Evolutionary conservation across 2,797 vertebrate genomes (phyloP), one percentile per base, ranked within the genome.

Genomic region (Capromys pilorides): DNA sequence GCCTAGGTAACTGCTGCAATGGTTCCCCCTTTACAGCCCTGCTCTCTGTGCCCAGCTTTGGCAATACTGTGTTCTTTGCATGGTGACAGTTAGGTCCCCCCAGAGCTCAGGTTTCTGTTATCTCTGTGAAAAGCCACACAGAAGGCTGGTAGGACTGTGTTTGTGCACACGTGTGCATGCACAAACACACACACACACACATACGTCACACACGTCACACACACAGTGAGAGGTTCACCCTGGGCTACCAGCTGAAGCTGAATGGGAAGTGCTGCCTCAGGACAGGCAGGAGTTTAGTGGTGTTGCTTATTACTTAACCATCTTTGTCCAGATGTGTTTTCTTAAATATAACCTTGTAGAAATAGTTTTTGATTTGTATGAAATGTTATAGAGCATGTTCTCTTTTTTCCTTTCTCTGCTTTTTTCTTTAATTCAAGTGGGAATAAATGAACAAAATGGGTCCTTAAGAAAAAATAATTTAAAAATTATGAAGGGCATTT

Each of bases 91-190:
- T 59, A 59, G 19, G 59, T 61, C 21, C 22, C 22, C 22, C 2
- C 59, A 61, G 59, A 24, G 59, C 59, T 61, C 22, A 24, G 22
- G 22, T 26, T 61, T 24, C 59, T 61, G 59, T 61, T 61, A 61
- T 8, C 22, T 24, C 21, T 26, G 59, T 61, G 21, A 45, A 61
- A 61, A 61, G 59, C 59, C 59, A 61, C 59, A 61, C 21, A 61
- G 59, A 61, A 61, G 59, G 21, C 59, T 61, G 59, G 19, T 22
- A 5, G 19, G 59, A 61, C 19, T 7, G 9, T 22, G 26, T 61
- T 61, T 61, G 59, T 61, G 59, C 57, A 21, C 51, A 54, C 51
- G 51, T 54, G 51, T 14, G 51, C 51, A 12, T 98, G 99, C 4
- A 19, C 18, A 19, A 14, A 4, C 16, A 19, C 18, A 19, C 57